These are phyloP conservation scores for Anguilla marmorata DNA, from an alignment of 2,797 vertebrate genomes.

Conservation along the genomic window DNA sequence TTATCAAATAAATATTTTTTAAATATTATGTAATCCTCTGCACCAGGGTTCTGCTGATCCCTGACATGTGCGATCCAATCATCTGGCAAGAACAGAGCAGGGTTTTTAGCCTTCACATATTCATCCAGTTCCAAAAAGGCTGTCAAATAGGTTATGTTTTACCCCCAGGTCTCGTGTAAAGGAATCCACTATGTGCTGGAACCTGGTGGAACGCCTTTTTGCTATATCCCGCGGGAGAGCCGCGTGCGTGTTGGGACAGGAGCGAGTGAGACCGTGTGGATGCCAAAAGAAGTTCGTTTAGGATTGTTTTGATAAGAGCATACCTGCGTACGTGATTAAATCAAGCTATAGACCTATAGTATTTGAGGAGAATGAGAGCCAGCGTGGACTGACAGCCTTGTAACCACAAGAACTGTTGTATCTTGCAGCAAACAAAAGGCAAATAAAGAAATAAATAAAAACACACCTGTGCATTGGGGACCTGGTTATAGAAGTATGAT, in stretches of 20 bases:
- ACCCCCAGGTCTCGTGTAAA: background rate
- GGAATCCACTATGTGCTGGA: background rate
- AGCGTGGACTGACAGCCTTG: background rate
- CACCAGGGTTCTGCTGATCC: background rate
- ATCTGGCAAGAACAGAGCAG: background rate
- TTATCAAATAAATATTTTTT: background rate
- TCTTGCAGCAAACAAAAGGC: background rate
- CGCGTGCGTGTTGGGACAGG: conserved; percentile 2
- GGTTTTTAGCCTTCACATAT: background rate
- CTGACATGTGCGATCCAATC: background rate
- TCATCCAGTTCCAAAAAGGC: background rate
- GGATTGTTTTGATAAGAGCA: background rate
- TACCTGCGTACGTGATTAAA: background rate
- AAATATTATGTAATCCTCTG: background rate
- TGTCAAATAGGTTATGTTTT: background rate
- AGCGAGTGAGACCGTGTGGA: background rate
- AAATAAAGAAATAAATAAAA: background rate
- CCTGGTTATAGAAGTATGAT: background rate
- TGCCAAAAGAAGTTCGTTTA: background rate
- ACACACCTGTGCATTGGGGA: background rate
- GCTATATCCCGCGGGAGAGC: background rate
- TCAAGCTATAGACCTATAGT: background rate
- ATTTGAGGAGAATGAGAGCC: background rate
- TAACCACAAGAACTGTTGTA: background rate
- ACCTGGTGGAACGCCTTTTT: background rate